These are phyloP conservation scores for Oxyura jamaicensis DNA, from an alignment of 2,113 vertebrate species.

Conservation along the genomic window DNA sequence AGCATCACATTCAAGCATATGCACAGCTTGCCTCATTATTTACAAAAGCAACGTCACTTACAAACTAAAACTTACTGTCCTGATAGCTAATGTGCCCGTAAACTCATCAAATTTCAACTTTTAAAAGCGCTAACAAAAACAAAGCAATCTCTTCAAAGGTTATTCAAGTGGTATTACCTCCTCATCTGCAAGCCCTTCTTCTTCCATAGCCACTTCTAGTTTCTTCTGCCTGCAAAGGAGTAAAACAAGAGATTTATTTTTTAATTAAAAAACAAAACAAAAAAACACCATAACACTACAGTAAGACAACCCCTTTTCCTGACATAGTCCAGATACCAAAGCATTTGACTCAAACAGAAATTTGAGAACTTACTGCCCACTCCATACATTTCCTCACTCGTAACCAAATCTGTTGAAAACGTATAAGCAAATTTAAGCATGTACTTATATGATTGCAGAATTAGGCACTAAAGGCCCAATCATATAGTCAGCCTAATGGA, in stretches of 20 bases:
- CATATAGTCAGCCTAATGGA: background rate
- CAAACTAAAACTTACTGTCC: background rate
- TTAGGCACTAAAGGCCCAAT: background rate
- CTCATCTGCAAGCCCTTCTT: constrained; percentile 94
- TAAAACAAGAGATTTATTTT: background rate
- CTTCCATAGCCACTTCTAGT: constrained; percentile 96
- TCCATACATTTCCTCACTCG: background rate
- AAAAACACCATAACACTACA: background rate
- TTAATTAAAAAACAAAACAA: background rate
- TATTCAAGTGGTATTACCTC: constrained; percentile 80
- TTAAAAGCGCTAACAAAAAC: background rate
- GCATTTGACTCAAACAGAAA: background rate
- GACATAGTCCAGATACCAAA: background rate
- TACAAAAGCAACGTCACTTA: background rate
- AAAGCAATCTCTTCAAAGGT: background rate
- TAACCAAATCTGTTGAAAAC: background rate
- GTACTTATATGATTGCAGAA: background rate
- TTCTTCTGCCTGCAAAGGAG: constrained; percentile 91
- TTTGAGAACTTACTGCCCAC: background rate
- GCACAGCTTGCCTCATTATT: background rate
- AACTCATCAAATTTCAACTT: background rate
- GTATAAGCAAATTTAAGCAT: background rate
- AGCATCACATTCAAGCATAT: background rate
- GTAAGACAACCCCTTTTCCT: background rate
- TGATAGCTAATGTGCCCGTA: background rate